Percentiles rank a stretch among this genome's conserved stretches.
These are phyloP conservation scores for Malachius bipustulatus DNA, from an alignment of 2,888 invertebrate genomes.

Conservation along the genomic window DNA sequence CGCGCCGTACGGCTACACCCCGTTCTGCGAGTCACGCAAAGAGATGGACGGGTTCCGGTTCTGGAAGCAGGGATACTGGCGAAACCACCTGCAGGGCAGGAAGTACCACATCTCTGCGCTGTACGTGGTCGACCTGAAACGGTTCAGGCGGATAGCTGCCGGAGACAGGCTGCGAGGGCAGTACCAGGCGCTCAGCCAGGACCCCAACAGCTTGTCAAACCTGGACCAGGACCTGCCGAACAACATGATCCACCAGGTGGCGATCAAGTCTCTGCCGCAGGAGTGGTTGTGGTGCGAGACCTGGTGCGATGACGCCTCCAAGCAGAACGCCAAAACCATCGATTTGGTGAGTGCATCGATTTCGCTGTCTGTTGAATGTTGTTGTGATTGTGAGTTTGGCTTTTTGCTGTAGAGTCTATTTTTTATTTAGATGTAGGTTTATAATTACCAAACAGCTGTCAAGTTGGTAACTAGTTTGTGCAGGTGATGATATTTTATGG, in stretches of 20 bases:
- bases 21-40: conserved; percentile 92
- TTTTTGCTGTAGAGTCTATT: no score
- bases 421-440: no score
- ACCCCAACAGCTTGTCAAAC: conserved; percentile 97
- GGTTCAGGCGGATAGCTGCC: conserved; percentile 94
- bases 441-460: no score
- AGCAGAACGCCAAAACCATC: conserved; percentile 89
- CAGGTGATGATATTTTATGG: no score
- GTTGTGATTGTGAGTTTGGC: no score
- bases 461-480: no score
- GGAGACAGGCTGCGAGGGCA: conserved; percentile 96
- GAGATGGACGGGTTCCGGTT: conserved; percentile 99
- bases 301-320: conserved; percentile 90
- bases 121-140: conserved; percentile 93
- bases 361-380: no score
- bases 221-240: conserved; percentile 90
- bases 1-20: conserved; percentile 96
- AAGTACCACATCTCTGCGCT: conserved; percentile 93
- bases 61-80: conserved; percentile 99
- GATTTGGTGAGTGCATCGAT: conserved; percentile 65
- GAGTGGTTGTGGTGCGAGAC: conserved; percentile 99
- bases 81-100: conserved; percentile 89
- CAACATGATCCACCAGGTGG: conserved; percentile 99
- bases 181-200: conserved; percentile 97
- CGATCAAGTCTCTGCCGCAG: conserved; percentile 95